Evolutionary conservation across 1,140 invertebrate species (phyloP).

Genomic region (Oncopeltus fasciatus): DNA sequence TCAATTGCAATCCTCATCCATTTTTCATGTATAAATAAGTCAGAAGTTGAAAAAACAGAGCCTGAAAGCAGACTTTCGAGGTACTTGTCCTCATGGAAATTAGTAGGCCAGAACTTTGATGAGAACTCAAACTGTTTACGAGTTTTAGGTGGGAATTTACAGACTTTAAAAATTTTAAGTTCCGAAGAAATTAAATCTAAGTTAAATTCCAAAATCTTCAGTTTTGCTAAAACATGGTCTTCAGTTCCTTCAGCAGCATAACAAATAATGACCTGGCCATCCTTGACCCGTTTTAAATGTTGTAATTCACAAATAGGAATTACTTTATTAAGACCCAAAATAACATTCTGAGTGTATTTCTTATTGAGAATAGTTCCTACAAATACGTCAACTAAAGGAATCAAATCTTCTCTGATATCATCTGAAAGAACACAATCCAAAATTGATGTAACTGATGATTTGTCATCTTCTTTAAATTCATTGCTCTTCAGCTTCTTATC

Average conservation of each 20-base stretch:
- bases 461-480: no score
- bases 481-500: no score
- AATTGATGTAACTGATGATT: neutral
- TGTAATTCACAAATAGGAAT: constrained; percentile 41
- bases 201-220: constrained; percentile 31
- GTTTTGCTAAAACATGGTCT: constrained; percentile 1
- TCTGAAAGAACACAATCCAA: neutral
- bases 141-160: constrained; percentile 42
- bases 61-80: constrained; percentile 47
- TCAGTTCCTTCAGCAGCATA: constrained; percentile 1
- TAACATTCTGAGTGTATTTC: constrained; percentile 45
- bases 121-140: constrained; percentile 49
- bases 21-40: constrained; percentile 41
- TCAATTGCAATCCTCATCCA: constrained; percentile 47
- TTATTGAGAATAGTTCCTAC: constrained; percentile 20
- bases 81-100: constrained; percentile 65
- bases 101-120: constrained; percentile 60
- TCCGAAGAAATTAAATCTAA: constrained; percentile 32
- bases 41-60: constrained; percentile 42
- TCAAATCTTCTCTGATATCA: neutral
- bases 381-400: constrained; percentile 12
- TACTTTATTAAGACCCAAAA: constrained; percentile 39
- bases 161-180: constrained; percentile 42
- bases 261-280: constrained; percentile 14
- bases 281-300: constrained; percentile 56